A percentile compares a stretch with the other conserved stretches of the same genome.
Conservation (phyloP, 2,888 invertebrate genomes). For the Callimorpha dominula region DNA sequence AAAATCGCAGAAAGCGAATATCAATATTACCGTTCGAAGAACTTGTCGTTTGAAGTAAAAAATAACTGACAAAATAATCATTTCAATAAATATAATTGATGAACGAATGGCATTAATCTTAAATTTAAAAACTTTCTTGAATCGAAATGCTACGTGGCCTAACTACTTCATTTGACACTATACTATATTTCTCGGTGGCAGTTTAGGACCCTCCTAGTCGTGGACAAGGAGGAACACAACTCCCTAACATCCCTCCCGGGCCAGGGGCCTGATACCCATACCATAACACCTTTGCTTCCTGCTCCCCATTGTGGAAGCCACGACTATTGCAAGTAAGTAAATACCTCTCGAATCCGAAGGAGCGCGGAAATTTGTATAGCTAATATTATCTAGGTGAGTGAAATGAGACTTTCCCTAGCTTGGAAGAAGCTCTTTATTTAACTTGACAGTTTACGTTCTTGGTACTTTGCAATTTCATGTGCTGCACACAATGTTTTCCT, state of each 20-base stretch:
- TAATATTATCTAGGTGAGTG: neutral
- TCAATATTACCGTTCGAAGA: neutral
- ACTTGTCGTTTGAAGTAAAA: neutral
- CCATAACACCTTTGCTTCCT: neutral
- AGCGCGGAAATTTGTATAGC: neutral
- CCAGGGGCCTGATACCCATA: neutral
- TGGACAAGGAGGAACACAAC: neutral
- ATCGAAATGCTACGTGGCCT: neutral
- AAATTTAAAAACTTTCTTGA: neutral
- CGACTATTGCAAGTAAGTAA: neutral
- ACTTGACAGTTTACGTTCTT: neutral
- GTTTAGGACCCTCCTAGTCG: too few species aligned
- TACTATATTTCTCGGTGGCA: too few species aligned
- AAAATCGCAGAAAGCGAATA: neutral
- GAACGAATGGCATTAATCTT: neutral
- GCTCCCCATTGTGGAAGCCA: neutral
- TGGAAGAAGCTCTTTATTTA: neutral
- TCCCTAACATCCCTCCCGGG: neutral
- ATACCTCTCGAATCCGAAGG: neutral
- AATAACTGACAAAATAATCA: neutral
- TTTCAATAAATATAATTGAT: too few species aligned
- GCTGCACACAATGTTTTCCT: neutral
- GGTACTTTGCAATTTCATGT: neutral
- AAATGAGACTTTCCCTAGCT: neutral
- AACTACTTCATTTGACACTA: too few species aligned